These are phyloP conservation scores for Crotophaga sulcirostris DNA, from an alignment of 2,113 vertebrate genomes.

Conservation along the genomic window DNA sequence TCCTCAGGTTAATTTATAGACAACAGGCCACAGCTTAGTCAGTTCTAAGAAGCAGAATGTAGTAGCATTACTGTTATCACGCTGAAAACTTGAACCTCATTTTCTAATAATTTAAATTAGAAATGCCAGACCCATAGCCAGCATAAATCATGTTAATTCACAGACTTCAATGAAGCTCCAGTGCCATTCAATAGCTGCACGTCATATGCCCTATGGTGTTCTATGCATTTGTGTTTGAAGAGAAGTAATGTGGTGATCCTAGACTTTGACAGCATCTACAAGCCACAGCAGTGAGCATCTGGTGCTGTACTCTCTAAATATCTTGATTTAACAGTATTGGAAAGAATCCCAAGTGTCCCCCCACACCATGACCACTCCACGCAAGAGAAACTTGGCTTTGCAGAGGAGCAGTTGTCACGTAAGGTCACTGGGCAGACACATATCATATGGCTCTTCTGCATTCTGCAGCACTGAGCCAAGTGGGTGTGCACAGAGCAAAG, in stretches of 20 bases:
- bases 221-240: neutral
- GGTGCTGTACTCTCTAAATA: neutral
- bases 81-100: neutral
- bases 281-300: neutral
- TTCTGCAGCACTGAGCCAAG: neutral
- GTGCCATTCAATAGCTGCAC: neutral
- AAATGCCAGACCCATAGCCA: neutral
- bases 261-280: neutral
- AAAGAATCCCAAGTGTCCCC: neutral
- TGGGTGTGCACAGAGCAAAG: neutral
- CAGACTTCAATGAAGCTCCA: neutral
- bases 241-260: accelerated
- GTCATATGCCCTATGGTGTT: accelerated
- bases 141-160: neutral
- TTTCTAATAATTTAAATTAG: neutral
- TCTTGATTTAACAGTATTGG: accelerated
- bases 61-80: neutral
- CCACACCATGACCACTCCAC: neutral
- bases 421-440: neutral
- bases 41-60: neutral
- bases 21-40: neutral
- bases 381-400: neutral
- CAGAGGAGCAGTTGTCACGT: neutral
- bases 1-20: neutral
- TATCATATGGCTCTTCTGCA: accelerated